These are phyloP conservation scores for Zapornia atra DNA, from an alignment of 2,113 vertebrate species.

Conservation along the genomic window DNA sequence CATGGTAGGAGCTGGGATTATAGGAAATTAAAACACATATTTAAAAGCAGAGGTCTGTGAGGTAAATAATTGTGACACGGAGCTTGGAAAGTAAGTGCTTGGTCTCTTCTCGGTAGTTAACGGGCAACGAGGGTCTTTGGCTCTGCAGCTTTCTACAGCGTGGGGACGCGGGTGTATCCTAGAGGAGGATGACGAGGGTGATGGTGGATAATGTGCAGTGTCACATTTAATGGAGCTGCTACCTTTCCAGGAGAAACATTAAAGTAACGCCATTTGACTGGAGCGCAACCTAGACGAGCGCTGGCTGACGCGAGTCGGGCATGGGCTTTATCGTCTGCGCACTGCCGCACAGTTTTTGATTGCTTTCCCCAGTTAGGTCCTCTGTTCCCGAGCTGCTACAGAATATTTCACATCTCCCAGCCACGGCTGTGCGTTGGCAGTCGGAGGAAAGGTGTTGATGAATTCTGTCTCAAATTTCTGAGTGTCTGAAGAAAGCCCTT, in stretches of 20 bases:
- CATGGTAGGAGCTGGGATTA: constrained; percentile 62
- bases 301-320: neutral
- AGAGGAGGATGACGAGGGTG: constrained; percentile 17
- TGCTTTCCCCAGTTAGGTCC: neutral
- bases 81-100: constrained; percentile 19
- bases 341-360: neutral
- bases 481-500: constrained; percentile 44
- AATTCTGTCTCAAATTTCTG: constrained; percentile 60
- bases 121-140: neutral
- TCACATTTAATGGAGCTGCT: neutral
- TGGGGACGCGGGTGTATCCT: neutral
- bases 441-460: constrained; percentile 48
- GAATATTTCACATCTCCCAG: constrained; percentile 46
- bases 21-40: constrained; percentile 77
- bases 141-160: neutral
- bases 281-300: rapidly evolving
- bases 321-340: neutral
- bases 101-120: constrained; percentile 39
- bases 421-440: constrained; percentile 49
- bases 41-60: constrained; percentile 29
- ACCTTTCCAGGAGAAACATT: constrained; percentile 6
- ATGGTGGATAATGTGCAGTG: neutral
- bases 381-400: neutral
- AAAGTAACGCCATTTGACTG: neutral
- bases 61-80: constrained; percentile 53